Percentiles rank a stretch among this genome's conserved stretches.
Evolutionary conservation across 2,888 invertebrate genomes (phyloP).

Genomic region (Opisthograptis luteolata): DNA sequence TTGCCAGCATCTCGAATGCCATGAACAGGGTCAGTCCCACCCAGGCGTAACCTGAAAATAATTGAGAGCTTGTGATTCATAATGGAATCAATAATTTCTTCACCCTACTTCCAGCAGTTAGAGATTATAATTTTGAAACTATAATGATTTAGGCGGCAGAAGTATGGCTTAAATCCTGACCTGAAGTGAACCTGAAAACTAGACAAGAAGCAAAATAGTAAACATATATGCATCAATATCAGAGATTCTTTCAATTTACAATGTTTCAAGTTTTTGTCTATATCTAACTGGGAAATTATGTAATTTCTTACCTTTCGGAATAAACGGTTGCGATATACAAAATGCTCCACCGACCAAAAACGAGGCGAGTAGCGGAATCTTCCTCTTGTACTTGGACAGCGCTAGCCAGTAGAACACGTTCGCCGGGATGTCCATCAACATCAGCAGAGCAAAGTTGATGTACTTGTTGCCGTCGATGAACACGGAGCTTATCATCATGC

Average conservation of each 20-base stretch:
- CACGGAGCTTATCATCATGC: conserved; percentile 79
- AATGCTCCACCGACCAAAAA: conserved; percentile 72
- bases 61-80: too few species aligned
- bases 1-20: conserved; percentile 87
- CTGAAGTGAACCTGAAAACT: too few species aligned
- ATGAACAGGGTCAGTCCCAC: conserved; percentile 77
- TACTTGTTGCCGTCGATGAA: conserved; percentile 76
- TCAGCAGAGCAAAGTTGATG: conserved; percentile 72
- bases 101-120: too few species aligned
- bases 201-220: too few species aligned
- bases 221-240: too few species aligned
- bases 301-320: conserved; percentile 67
- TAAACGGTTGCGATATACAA: conserved; percentile 71
- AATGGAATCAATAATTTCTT: too few species aligned
- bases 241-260: too few species aligned
- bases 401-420: conserved; percentile 76
- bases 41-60: conserved; percentile 69
- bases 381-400: conserved; percentile 68
- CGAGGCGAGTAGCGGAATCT: conserved; percentile 62
- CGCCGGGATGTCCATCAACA: conserved; percentile 76
- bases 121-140: too few species aligned
- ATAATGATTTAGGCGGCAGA: too few species aligned
- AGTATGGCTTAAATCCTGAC: too few species aligned
- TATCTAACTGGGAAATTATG: too few species aligned
- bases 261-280: too few species aligned